A percentile compares a stretch with the other conserved stretches of the same genome.
Conservation (phyloP, 2,113 vertebrate species). For the Charina bottae region DNA sequence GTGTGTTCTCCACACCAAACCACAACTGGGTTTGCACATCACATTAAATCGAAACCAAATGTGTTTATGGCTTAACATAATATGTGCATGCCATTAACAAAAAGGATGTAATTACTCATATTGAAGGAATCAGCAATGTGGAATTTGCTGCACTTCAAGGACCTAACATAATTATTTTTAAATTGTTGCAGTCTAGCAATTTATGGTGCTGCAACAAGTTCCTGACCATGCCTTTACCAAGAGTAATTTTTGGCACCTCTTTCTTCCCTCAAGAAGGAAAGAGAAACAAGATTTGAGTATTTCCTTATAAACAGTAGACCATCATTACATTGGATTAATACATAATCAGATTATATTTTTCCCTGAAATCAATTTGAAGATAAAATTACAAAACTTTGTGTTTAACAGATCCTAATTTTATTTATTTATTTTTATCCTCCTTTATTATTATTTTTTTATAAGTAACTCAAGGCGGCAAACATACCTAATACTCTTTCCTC, state of each 20-base stretch:
- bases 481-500: too few relatives aligned
- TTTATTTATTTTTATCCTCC: too few relatives aligned
- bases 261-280: slow-evolving; percentile 33
- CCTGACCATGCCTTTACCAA: not conserved
- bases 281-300: slow-evolving; percentile 49
- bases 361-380: slow-evolving; percentile 55
- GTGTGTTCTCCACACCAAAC: not conserved
- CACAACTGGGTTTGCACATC: not conserved
- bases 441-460: too few relatives aligned
- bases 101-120: not conserved
- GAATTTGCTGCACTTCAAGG: not conserved
- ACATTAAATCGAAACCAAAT: not conserved
- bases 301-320: slow-evolving; percentile 46
- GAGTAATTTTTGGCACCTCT: not conserved
- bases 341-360: slow-evolving; percentile 59
- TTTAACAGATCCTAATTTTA: slow-evolving; percentile 52
- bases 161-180: not conserved
- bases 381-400: slow-evolving; percentile 43
- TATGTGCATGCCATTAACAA: not conserved
- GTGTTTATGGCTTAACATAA: not conserved
- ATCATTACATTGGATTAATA: slow-evolving; percentile 52
- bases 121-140: not conserved
- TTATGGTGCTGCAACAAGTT: not conserved
- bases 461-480: too few relatives aligned
- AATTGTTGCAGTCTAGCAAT: not conserved